Evolutionary conservation across 2,888 invertebrate species (phyloP), one percentile per base, ranked within the genome.

Genomic region (Caenorhabditis virilis): DNA sequence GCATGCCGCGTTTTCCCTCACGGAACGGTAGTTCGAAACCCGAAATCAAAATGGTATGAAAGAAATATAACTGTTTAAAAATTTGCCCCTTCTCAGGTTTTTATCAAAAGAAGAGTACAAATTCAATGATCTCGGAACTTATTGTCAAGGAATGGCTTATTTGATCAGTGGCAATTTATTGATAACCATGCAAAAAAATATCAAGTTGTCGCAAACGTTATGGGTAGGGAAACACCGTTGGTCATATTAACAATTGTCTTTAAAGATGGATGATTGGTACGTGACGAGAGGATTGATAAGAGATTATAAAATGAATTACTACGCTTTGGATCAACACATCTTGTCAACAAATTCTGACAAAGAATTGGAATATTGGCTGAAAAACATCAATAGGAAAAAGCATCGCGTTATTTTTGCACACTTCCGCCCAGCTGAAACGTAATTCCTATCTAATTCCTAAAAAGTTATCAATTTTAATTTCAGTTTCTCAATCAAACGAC

Each of bases 201-300:
- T 76, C 11, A 30, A 48, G 5, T 58, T 46, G 26, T 64, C 63
- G 7, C 76, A 73, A 39, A 62, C 63, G 39, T 43, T 74, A 27
- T 74, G 72, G 72, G 72, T 73, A 11, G 18, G 54, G 27, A 22
- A 9, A 30, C 6, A 39, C 18, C 4, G 11, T 11, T 5, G 20
- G 11, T 39, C 23, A 20, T 6, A 23, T 23, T 39, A 7, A 11
- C 4, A n/a, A 46, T 22, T 33, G 20, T 15, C 16, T 47, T 46
- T 66, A 4, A 41, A 76, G 76, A 75, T 75, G 74, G 76, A 75
- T 56, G 74, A 76, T 33, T 75, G 76, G 76, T 76, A 76, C 39
- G 72, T 73, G 9, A 76, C 75, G 1, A 45, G 69, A 27, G 66
- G 63, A 6, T 42, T 64, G 15, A 43, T 64, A 2, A 46, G 54